phyloP scores from a whole-genome alignment of 2,888 invertebrate genomes.

The Hipparchia semele region DNA sequence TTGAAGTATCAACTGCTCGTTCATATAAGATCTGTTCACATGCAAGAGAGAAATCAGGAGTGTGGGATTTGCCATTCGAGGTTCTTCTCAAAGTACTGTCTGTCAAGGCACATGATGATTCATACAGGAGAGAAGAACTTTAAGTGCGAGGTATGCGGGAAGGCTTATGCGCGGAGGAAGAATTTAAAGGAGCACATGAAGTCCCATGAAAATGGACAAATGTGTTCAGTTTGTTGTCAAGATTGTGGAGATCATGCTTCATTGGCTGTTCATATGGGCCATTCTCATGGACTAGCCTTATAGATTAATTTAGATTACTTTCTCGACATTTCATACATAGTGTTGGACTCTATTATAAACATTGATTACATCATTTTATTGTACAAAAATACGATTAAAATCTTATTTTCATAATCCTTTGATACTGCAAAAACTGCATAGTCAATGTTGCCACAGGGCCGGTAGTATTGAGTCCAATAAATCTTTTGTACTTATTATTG shows the following conservation, averaged over 20 bases:
- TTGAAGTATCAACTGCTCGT: slow-evolving; percentile 63
- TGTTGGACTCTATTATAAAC: not conserved
- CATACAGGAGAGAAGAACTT: slow-evolving; percentile 78
- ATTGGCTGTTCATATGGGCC: slow-evolving; percentile 50
- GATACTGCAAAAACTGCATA: not conserved
- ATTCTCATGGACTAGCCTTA: slow-evolving; percentile 24
- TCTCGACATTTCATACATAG: no score
- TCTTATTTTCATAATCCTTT: not conserved
- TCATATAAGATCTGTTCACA: slow-evolving; percentile 66
- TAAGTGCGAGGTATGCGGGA: slow-evolving; percentile 74
- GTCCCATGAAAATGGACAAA: slow-evolving; percentile 50
- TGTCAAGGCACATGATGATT: slow-evolving; percentile 76
- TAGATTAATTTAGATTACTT: not conserved
- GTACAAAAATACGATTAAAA: not conserved
- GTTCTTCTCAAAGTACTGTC: slow-evolving; percentile 66
- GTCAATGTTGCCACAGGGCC: not conserved
- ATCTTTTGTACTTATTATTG: not conserved
- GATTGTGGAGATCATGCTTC: slow-evolving; percentile 49
- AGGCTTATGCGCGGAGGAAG: slow-evolving; percentile 65
- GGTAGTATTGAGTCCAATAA: not conserved
- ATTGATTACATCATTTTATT: no score
- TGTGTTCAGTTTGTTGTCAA: slow-evolving; percentile 53
- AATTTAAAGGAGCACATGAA: slow-evolving; percentile 60
- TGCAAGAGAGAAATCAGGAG: slow-evolving; percentile 67
- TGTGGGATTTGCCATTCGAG: slow-evolving; percentile 62